phyloP scores from a whole-genome alignment of 1,140 invertebrate species.

The Ceratitis capitata region DNA sequence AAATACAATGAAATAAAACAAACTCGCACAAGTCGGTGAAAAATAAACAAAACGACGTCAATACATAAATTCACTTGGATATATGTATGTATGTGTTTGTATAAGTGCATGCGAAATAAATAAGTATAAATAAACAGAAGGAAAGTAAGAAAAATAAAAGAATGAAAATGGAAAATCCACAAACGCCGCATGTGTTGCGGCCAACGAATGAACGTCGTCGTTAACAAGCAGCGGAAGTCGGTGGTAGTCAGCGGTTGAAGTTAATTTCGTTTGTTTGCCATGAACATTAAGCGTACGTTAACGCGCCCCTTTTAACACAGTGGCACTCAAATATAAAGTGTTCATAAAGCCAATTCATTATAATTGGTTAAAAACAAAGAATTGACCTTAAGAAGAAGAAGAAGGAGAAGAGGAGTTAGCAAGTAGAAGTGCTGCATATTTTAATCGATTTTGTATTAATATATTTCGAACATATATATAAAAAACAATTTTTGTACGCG shows the following conservation, averaged over 20 bases:
- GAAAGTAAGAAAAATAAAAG: neutral
- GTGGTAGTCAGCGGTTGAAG: too few relatives aligned
- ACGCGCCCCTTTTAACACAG: neutral
- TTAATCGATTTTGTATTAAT: too few relatives aligned
- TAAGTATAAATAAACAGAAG: conserved; percentile 2
- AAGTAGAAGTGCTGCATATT: too few relatives aligned
- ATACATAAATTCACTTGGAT: too few relatives aligned
- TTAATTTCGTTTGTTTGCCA: too few relatives aligned
- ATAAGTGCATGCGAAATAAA: neutral
- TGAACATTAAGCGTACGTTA: neutral
- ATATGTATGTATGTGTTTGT: too few relatives aligned
- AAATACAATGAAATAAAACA: too few relatives aligned
- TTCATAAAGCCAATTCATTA: neutral
- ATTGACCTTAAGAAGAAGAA: neutral
- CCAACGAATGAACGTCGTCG: neutral
- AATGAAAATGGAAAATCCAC: conserved; percentile 8
- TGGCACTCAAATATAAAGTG: neutral
- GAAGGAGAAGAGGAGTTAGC: too few relatives aligned
- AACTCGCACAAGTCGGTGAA: neutral
- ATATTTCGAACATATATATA: too few relatives aligned
- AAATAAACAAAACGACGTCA: neutral
- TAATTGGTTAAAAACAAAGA: neutral
- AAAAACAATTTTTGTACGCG: too few relatives aligned
- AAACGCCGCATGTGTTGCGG: conserved; percentile 6
- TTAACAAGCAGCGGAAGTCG: too few relatives aligned